Conservation (phyloP, 2,113 vertebrate species). For the Gallinago jamesoni region DNA sequence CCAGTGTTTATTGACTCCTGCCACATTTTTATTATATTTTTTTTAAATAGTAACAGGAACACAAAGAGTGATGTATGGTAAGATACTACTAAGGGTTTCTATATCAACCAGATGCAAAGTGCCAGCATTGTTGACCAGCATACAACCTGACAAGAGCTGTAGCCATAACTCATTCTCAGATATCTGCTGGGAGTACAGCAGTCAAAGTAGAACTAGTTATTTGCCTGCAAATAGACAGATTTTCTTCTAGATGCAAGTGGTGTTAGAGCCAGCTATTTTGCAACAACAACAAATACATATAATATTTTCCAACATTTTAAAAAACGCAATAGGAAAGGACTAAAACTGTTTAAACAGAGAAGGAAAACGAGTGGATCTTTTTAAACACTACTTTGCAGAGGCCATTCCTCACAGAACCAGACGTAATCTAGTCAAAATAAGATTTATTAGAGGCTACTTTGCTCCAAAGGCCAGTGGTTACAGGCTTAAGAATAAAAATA, state of each 20-base stretch:
- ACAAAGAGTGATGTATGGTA: slow-evolving; percentile 2
- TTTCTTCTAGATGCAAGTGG: slow-evolving; percentile 52
- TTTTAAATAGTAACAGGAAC: slow-evolving; percentile 28
- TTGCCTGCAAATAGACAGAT: slow-evolving; percentile 59
- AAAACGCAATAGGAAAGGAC: not conserved
- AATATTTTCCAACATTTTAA: slow-evolving; percentile 5
- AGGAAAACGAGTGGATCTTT: not conserved
- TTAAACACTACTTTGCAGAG: not conserved
- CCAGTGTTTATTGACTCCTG: slow-evolving; percentile 64
- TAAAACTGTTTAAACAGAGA: slow-evolving; percentile 2
- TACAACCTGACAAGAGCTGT: slow-evolving; percentile 68
- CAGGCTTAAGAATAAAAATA: slow-evolving; percentile 19
- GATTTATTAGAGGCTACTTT: slow-evolving; percentile 9
- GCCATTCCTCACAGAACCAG: not conserved
- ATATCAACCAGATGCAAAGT: not conserved
- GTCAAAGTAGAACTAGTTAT: slow-evolving; percentile 34
- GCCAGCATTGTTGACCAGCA: slow-evolving; percentile 76
- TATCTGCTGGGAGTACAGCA: slow-evolving; percentile 48
- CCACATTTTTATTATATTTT: not conserved
- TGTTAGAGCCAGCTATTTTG: slow-evolving; percentile 43
- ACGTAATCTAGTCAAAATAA: not conserved
- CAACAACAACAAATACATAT: slow-evolving; percentile 31
- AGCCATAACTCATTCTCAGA: slow-evolving; percentile 33
- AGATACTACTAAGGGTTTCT: slow-evolving; percentile 16
- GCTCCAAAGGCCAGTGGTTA: not conserved